Evolutionary conservation across 2,797 vertebrate species (phyloP).

Genomic region (Eutrigla gurnardus): DNA sequence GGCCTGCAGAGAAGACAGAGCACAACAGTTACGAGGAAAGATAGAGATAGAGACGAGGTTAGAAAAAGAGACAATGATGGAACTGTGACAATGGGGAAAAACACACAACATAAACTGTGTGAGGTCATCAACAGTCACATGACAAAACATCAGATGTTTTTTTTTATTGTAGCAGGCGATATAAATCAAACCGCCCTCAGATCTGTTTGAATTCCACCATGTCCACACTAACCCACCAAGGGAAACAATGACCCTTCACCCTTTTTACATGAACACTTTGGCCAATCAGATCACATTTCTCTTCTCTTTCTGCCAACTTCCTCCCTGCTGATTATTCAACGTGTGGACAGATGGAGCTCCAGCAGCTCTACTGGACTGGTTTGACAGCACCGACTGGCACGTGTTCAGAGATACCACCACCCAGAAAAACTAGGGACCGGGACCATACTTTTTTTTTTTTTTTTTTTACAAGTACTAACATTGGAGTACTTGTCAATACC

Average conservation of each 20-base stretch:
- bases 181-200: too few relatives aligned
- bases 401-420: not conserved
- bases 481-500: too few relatives aligned
- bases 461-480: too few relatives aligned
- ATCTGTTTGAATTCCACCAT: not conserved
- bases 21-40: not conserved
- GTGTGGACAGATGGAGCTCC: not conserved
- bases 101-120: too few relatives aligned
- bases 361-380: not conserved
- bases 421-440: not conserved
- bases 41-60: too few relatives aligned
- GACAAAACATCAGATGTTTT: too few relatives aligned
- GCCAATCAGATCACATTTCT: not conserved
- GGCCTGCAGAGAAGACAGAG: constrained; percentile 82
- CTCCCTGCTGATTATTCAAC: not conserved
- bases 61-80: not conserved
- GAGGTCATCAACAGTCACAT: too few relatives aligned
- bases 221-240: not conserved
- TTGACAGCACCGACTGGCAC: not conserved
- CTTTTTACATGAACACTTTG: not conserved
- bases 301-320: not conserved
- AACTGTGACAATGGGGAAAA: too few relatives aligned
- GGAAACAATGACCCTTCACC: not conserved
- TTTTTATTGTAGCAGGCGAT: too few relatives aligned
- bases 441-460: too few relatives aligned